Base-by-base conservation (phyloP, 2,797 vertebrate genomes). In the Chaetophractus vellerosus region DNA sequence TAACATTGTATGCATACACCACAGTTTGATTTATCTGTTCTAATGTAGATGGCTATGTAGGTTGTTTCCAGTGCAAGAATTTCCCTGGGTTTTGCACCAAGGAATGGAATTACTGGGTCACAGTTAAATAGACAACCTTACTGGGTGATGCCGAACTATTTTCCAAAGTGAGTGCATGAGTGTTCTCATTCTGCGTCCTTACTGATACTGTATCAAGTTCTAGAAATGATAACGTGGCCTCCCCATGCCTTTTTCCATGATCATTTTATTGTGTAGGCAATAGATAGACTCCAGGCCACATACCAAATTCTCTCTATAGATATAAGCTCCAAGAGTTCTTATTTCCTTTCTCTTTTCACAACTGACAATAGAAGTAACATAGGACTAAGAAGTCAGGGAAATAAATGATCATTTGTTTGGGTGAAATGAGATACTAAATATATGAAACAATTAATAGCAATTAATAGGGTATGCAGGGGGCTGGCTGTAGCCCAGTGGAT, bases 361-460 rank as follows among this genome's bases (percentile, higher is more conserved):
- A 9, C 24, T 83, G 33, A 72, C n/a, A 71, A 19, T 57, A n/a
- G 86, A 81, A 38, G 31, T 78, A 82, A 52, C 64, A 81, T 12
- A 26, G n/a, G 24, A 61, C 41, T 81, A 50, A 57, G 38, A 78
- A 74, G 41, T 52, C 63, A 23, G 24, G 26, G 63, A 48, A 83
- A 69, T 7, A 69, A 64, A 59, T 50, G 80, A 9, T 41, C 19
- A 45, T 74, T 45, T 72, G 11, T 41, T 82, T 82, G 5, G 24
- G 6, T 78, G n/a, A 82, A 82, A 33, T 92, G 36, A 83, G 6
- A 57, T 71, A 84, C 33, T 86, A 91, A 88, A 69, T 59, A 83
- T 38, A 75, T 80, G 72, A 88, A 50, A 59, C 72, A 68, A 68
- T 57, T 94, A 52, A 52, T 52, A 52, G 50, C 18, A 19, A 76